Percentiles rank a stretch among this genome's conserved stretches.
Evolutionary conservation across 35 echinoderm and acorn worm genomes (phyloP).

Genomic region (Eucidaris tribuloides): DNA sequence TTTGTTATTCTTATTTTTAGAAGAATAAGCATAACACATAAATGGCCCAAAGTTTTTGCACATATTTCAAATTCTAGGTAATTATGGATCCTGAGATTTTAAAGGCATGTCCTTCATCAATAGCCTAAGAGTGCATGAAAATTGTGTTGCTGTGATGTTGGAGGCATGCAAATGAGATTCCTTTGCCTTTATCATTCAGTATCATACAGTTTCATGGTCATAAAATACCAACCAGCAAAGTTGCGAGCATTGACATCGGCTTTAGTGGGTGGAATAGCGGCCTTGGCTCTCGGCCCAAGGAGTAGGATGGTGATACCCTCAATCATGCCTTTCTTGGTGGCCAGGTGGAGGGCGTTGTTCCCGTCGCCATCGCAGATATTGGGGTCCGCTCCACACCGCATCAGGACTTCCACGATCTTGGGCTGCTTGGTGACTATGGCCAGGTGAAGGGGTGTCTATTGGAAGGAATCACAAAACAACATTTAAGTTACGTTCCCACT

Average conservation of each 20-base stretch:
- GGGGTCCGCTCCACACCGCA: conserved; percentile 81
- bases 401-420: conserved; percentile 63
- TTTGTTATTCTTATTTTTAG: too few species aligned
- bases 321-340: conserved; percentile 40
- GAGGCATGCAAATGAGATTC: too few species aligned
- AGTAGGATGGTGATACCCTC: conserved; percentile 37
- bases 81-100: too few species aligned
- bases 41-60: too few species aligned
- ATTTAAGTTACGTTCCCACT: too few species aligned
- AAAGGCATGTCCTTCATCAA: too few species aligned
- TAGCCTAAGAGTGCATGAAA: too few species aligned
- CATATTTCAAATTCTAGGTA: too few species aligned
- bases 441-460: conserved; percentile 85
- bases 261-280: conserved; percentile 6
- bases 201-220: not conserved
- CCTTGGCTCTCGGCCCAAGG: conserved; percentile 27
- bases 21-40: too few species aligned
- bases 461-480: too few species aligned
- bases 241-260: conserved; percentile 57
- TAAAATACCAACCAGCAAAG: conserved; percentile 68
- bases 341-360: conserved; percentile 70
- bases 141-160: too few species aligned
- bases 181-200: not conserved
- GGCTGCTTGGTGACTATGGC: conserved; percentile 62
- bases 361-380: conserved; percentile 73